Conservation (phyloP, 2,113 vertebrate genomes). For the Hemichromis elongatus region DNA sequence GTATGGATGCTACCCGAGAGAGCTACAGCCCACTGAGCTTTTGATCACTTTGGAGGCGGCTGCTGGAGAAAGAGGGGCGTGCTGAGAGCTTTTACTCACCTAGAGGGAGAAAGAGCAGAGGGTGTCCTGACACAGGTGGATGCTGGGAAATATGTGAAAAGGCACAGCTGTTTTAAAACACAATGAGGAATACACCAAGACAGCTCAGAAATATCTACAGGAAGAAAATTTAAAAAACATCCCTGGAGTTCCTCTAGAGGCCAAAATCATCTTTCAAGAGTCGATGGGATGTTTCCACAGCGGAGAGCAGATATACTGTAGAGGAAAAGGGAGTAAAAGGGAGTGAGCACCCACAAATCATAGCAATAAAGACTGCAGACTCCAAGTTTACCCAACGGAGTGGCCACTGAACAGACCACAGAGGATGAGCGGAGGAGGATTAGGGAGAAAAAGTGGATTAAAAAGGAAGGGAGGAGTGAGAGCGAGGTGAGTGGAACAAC, state of each 20-base stretch:
- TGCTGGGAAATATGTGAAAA: not conserved
- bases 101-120: not conserved
- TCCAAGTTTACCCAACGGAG: conserved; percentile 16
- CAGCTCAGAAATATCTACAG: not conserved
- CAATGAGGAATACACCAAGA: not conserved
- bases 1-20: not conserved
- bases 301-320: not conserved
- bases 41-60: conserved; percentile 36
- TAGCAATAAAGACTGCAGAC: conserved; percentile 26
- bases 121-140: not conserved
- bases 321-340: not conserved
- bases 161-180: not conserved
- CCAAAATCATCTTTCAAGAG: not conserved
- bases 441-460: not conserved
- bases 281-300: not conserved
- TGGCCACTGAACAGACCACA: not conserved
- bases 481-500: conserved; percentile 14
- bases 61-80: not conserved
- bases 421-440: conserved; percentile 16
- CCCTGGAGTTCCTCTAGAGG: not conserved
- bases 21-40: conserved; percentile 18
- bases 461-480: not conserved
- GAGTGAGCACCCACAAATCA: conserved; percentile 47
- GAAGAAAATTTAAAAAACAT: not conserved
- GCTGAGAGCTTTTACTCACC: conserved; percentile 38